A percentile compares a stretch with the other conserved stretches of the same genome.
Evolutionary conservation across 2,797 vertebrate genomes (phyloP).

Genomic region (Anabacerthia variegaticeps): DNA sequence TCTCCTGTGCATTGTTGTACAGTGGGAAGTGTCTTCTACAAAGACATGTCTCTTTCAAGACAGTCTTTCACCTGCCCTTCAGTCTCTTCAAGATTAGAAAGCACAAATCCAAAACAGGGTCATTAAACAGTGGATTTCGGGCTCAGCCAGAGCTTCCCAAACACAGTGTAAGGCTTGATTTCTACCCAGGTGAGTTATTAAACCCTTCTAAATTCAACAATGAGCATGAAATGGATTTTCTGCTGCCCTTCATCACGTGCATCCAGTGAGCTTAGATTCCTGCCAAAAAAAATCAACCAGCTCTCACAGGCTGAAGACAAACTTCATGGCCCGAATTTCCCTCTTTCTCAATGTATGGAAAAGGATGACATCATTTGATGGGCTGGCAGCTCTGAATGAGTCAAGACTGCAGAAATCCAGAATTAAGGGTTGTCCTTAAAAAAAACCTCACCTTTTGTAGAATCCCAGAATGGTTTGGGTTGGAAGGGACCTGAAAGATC

Average conservation of each 20-base stretch:
- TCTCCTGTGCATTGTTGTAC: background rate
- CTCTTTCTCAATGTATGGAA: background rate
- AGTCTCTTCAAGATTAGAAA: background rate
- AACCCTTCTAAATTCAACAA: background rate
- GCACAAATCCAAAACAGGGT: background rate
- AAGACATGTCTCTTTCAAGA: background rate
- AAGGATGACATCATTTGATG: background rate
- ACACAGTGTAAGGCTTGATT: background rate
- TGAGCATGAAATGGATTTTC: background rate
- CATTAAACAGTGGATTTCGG: background rate
- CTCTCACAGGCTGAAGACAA: background rate
- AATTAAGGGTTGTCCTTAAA: background rate
- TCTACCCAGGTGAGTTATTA: background rate
- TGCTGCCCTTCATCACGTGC: fast-evolving
- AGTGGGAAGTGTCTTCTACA: background rate
- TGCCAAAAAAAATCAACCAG: background rate
- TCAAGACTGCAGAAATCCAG: background rate
- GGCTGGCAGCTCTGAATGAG: background rate
- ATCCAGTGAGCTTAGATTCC: too few species aligned
- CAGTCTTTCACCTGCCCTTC: background rate
- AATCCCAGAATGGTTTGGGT: background rate
- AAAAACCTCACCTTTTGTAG: background rate
- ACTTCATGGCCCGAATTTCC: background rate
- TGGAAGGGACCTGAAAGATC: background rate
- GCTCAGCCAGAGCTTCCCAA: background rate